These are phyloP conservation scores for Rhombomys opimus DNA, from an alignment of 2,113 vertebrate genomes.

Conservation along the genomic window DNA sequence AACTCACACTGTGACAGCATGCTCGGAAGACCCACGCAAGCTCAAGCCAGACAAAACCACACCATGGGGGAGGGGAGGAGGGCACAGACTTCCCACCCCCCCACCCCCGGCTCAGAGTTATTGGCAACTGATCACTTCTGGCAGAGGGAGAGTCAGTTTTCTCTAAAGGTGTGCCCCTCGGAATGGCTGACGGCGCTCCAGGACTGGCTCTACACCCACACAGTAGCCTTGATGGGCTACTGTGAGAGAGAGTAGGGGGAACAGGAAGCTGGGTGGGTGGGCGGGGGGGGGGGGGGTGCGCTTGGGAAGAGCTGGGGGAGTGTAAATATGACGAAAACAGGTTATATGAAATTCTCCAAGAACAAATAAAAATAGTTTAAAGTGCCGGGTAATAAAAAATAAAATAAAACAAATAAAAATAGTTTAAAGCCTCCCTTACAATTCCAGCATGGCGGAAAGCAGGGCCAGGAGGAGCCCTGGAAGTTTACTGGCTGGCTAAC, in stretches of 20 bases:
- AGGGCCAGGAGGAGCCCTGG: neutral
- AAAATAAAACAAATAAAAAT: neutral
- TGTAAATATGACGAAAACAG: neutral
- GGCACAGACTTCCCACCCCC: neutral
- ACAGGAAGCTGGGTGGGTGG: neutral
- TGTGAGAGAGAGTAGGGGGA: neutral
- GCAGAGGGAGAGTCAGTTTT: neutral
- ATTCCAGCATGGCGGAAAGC: neutral
- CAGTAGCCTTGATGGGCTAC: neutral
- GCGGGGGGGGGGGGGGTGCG: neutral
- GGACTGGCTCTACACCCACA: neutral
- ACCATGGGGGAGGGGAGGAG: rapidly evolving
- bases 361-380: neutral
- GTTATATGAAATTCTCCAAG: neutral
- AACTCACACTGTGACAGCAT: neutral
- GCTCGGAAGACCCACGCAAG: neutral
- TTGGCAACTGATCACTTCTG: neutral
- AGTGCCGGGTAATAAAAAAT: neutral
- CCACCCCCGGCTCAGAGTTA: neutral
- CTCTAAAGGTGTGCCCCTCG: neutral
- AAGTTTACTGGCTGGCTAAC: neutral
- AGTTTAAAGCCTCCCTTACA: neutral
- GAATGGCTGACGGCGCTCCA: neutral
- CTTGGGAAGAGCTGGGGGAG: neutral
- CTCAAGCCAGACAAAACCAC: neutral